These are phyloP conservation scores for Temnothorax longispinosus DNA, from an alignment of 1,140 invertebrate species.

Conservation along the genomic window DNA sequence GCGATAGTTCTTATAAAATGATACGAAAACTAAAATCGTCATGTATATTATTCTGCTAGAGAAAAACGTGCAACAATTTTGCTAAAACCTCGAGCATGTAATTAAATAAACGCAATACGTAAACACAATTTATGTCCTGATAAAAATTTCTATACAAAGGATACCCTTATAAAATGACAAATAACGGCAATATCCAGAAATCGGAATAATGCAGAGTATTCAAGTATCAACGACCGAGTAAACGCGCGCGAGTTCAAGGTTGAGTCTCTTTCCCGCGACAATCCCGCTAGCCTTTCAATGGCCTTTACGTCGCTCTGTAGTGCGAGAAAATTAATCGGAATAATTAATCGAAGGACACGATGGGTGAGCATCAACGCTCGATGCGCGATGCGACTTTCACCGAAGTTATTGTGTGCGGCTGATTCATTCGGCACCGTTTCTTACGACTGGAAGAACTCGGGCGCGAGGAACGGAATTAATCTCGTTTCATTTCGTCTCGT, in stretches of 20 bases:
- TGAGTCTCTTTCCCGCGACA: neutral
- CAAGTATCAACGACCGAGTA: neutral
- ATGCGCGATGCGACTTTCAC: constrained; percentile 5
- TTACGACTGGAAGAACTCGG: neutral
- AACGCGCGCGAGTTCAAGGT: constrained; percentile 26
- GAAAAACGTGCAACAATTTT: neutral
- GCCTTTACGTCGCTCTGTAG: neutral
- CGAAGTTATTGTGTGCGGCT: constrained; percentile 2
- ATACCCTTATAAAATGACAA: neutral
- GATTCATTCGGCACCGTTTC: constrained; percentile 4
- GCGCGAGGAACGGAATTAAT: constrained; percentile 5
- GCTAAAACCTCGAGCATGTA: neutral
- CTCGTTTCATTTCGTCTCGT: neutral
- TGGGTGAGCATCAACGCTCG: neutral
- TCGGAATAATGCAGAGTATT: neutral
- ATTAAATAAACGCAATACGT: neutral
- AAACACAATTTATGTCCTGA: neutral
- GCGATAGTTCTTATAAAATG: neutral
- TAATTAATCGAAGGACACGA: constrained; percentile 49
- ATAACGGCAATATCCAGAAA: neutral
- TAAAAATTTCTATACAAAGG: neutral
- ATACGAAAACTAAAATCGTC: neutral
- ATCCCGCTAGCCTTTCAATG: neutral
- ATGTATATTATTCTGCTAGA: neutral
- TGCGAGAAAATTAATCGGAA: constrained; percentile 21